Evolutionary conservation across 23 tunicate genomes (phyloP).

Genomic region (Diplosoma virens): DNA sequence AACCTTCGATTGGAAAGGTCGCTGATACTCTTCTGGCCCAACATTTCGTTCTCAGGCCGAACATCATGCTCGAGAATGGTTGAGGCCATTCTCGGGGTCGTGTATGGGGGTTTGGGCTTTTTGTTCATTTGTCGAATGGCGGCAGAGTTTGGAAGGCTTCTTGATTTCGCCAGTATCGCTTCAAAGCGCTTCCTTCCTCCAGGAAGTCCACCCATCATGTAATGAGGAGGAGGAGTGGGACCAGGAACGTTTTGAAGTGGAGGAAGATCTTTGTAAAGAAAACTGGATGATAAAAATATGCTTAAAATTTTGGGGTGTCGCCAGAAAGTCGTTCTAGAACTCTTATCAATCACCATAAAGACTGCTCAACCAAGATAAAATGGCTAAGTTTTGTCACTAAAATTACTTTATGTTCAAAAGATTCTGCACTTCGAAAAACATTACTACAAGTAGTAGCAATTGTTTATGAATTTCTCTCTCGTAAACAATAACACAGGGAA

Average conservation of each 20-base stretch:
- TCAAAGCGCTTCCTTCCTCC: slow-evolving; percentile 92
- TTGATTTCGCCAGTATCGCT: slow-evolving; percentile 80
- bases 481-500: no score
- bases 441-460: no score
- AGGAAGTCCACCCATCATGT: slow-evolving; percentile 90
- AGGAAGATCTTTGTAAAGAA: slow-evolving; percentile 69
- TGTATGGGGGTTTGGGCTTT: slow-evolving; percentile 39
- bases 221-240: slow-evolving; percentile 85
- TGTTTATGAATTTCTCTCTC: no score
- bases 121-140: slow-evolving; percentile 3
- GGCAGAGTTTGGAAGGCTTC: slow-evolving; percentile 82
- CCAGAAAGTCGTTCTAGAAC: no score
- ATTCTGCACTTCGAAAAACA: no score
- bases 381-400: no score
- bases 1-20: slow-evolving; percentile 61
- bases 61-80: slow-evolving; percentile 34
- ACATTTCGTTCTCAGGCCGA: slow-evolving; percentile 28
- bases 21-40: slow-evolving; percentile 83
- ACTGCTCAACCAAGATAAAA: no score
- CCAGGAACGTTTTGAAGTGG: slow-evolving; percentile 36
- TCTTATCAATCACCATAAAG: no score
- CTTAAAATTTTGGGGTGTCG: no score
- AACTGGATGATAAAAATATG: no score
- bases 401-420: no score
- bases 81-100: slow-evolving; percentile 56